Base-by-base conservation (phyloP, 1,140 invertebrate species). In the Formica selysi region DNA sequence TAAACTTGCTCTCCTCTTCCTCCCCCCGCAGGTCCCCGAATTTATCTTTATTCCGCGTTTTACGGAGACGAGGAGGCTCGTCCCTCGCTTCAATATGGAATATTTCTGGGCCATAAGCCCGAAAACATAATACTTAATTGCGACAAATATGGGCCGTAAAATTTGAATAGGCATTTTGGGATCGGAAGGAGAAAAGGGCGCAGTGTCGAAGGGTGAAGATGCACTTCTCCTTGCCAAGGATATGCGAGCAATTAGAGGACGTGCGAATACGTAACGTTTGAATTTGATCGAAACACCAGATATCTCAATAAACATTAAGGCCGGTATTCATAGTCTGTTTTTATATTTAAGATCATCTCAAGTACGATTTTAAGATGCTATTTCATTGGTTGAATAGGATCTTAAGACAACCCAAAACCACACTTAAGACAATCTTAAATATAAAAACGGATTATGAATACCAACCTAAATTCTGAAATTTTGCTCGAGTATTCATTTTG, bases 81-180 rank as follows among this genome's bases (percentile, higher is more conserved):
- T 44, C 62, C 73, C 68, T 67, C 13, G 51, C 71, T 51, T 87
- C 87, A 91, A 93, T 93, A 93, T 92, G 90, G 91, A 94, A 94
- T 94, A 94, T 84, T 93, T 94, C 87, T 90, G 85, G 85, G 88
- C 86, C 91, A 90, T 93, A 92, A 92, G 88, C 92, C 92, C 88
- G 87, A 86, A 93, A 93, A 92, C 91, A 93, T 92, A 93, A 94
- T 92, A 93, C 92, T 94, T 94, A 94, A 94, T 94, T 94, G 92
- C 92, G 94, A 94, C 91, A 94, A 94, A 94, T 94, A 94, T 93
- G 88, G 91, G 85, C 87, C 92, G 93, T 94, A 92, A 94, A 94
- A 94, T 94, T 94, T 94, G 93, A 94, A 94, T 94, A 94, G 93
- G 92, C 91, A 94, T 93, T 84, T 86, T 90, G 86, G 54, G 86